These are phyloP conservation scores for Limnephilus rhombicus DNA, from an alignment of 2,888 invertebrate species.

Conservation along the genomic window DNA sequence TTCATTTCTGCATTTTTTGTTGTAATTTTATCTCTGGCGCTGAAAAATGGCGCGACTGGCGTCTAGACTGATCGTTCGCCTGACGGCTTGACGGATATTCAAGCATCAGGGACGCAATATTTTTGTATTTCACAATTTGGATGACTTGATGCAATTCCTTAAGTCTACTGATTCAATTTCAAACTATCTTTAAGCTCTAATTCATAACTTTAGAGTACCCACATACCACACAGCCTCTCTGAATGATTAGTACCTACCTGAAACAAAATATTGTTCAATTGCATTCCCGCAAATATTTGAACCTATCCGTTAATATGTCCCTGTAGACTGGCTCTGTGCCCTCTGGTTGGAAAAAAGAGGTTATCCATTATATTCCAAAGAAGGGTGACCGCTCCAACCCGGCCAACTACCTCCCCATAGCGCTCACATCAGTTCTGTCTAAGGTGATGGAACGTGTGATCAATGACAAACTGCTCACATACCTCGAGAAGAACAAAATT, in stretches of 20 bases:
- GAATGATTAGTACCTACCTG: neutral
- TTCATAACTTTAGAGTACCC: neutral
- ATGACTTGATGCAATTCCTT: neutral
- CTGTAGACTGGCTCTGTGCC: no score
- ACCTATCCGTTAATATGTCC: neutral
- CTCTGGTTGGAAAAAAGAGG: no score
- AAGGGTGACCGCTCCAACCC: no score
- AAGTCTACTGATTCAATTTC: neutral
- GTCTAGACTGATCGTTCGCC: neutral
- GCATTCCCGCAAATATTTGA: neutral
- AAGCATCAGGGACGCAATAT: neutral
- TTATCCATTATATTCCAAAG: no score
- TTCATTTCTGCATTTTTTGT: neutral
- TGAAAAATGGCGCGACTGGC: neutral
- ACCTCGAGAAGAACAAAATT: no score
- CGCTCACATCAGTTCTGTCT: no score
- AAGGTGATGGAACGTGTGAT: no score
- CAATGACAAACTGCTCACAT: no score
- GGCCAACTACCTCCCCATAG: no score
- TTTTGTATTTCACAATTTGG: neutral
- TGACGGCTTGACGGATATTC: neutral
- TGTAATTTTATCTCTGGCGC: conserved; percentile 35
- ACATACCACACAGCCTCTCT: neutral
- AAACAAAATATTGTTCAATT: no score
- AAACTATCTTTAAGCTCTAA: neutral